Evolutionary conservation across 1,140 invertebrate species (phyloP), one percentile per base, ranked within the genome.

Genomic region (Leptinotarsa lineolata): DNA sequence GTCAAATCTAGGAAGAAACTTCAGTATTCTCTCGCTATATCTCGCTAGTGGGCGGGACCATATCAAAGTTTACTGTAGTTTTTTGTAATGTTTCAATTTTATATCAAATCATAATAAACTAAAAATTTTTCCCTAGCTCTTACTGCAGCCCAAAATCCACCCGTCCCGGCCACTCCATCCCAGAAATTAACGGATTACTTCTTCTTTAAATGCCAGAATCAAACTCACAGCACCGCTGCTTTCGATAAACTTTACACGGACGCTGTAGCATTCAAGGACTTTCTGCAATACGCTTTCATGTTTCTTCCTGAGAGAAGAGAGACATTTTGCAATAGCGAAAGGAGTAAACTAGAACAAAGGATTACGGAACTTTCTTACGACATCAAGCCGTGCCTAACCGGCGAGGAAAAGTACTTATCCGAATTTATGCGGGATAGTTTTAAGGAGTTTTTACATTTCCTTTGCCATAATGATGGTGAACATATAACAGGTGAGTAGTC

Each of bases 401-500:
- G n/a, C 2, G 11, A 63, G 18, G 72, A 73, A 68, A 68, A 67
- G n/a, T 73, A 48, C 46, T 21, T 68, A 22, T 8, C 63, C 8
- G 64, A 46, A 4, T 73, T 73, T 46, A 20, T 73, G 4, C 39
- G 58, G 22, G 18, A 20, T 12, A 73, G 72, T 61, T 68, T 73
- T 16, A 58, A 59, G 20, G 72, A 73, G 48, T 45, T 73, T 24
- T 44, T 73, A 2, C 72, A 68, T 61, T 73, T 73, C 20, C 30
- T 73, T n/a, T 73, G 72, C 30, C 64, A 73, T 30, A 73, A 68
- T 18, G 30, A 68, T 48, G 70, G 70, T 54, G 70, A 72, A 54
- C 24, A 72, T 58, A 44, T 45, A 3, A 61, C 39, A 59, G 24
- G 72, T 73, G 4, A 68, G 72, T 68, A 8, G 8, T 39, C 8